phyloP scores from a whole-genome alignment of 1,140 invertebrate species.

The Diachasmimorpha longicaudata region DNA sequence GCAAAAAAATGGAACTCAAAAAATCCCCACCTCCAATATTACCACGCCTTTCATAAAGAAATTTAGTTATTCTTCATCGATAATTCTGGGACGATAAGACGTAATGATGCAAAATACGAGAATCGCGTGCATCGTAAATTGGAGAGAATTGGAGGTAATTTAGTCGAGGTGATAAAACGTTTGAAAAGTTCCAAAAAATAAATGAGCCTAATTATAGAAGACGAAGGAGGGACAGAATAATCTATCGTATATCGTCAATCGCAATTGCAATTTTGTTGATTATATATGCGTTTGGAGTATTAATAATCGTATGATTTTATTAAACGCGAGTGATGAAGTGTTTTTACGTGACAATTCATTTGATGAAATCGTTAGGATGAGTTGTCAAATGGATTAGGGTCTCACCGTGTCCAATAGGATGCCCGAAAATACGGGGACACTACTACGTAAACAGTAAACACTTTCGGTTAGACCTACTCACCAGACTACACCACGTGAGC shows the following conservation, averaged over 20 bases:
- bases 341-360: no score
- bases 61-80: no score
- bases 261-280: background rate
- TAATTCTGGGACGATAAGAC: no score
- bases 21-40: no score
- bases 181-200: background rate
- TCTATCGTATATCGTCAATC: background rate
- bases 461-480: slow-evolving; percentile 27
- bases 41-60: no score
- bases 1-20: no score
- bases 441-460: slow-evolving; percentile 15
- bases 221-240: no score
- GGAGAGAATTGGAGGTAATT: background rate
- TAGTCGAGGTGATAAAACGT: background rate
- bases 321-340: no score
- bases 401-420: background rate
- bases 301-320: no score
- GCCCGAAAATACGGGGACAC: background rate
- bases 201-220: background rate
- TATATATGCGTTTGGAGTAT: no score
- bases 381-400: background rate
- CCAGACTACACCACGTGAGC: background rate
- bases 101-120: no score
- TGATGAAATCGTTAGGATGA: background rate
- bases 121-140: background rate